phyloP scores from a whole-genome alignment of 2,113 vertebrate genomes.

The Typhlomys cinereus region DNA sequence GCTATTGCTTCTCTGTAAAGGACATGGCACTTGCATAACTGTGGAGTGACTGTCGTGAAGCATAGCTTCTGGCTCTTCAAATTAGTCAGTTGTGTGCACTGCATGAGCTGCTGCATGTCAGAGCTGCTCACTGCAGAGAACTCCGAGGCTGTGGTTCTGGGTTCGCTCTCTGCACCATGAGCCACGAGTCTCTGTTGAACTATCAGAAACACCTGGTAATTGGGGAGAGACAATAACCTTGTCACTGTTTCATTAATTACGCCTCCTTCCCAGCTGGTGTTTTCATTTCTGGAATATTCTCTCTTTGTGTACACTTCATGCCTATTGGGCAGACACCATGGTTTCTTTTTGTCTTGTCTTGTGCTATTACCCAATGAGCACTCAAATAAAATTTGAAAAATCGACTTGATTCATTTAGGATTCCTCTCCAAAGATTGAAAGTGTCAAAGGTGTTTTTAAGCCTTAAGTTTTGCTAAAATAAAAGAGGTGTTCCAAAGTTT shows the following conservation, averaged over 20 bases:
- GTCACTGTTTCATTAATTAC: slow-evolving; percentile 62
- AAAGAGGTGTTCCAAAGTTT: not conserved
- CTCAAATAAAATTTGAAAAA: slow-evolving; percentile 49
- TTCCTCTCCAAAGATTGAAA: not conserved
- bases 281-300: slow-evolving; percentile 60
- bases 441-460: slow-evolving; percentile 14
- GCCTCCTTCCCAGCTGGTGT: slow-evolving; percentile 55
- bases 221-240: slow-evolving; percentile 36
- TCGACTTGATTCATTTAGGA: slow-evolving; percentile 42
- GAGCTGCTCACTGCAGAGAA: not conserved
- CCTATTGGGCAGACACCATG: not conserved
- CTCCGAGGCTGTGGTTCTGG: not conserved
- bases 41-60: slow-evolving; percentile 5
- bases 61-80: not conserved
- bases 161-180: not conserved
- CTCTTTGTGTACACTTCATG: slow-evolving; percentile 25
- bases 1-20: slow-evolving; percentile 54
- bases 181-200: slow-evolving; percentile 37
- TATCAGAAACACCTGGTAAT: slow-evolving; percentile 64
- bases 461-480: slow-evolving; percentile 28
- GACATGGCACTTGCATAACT: not conserved
- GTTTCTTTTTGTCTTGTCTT: slow-evolving; percentile 52
- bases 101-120: not conserved
- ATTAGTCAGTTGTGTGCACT: not conserved
- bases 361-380: slow-evolving; percentile 10